These are phyloP conservation scores for Anarrhichthys ocellatus DNA, from an alignment of 2,113 vertebrate species.

Conservation along the genomic window DNA sequence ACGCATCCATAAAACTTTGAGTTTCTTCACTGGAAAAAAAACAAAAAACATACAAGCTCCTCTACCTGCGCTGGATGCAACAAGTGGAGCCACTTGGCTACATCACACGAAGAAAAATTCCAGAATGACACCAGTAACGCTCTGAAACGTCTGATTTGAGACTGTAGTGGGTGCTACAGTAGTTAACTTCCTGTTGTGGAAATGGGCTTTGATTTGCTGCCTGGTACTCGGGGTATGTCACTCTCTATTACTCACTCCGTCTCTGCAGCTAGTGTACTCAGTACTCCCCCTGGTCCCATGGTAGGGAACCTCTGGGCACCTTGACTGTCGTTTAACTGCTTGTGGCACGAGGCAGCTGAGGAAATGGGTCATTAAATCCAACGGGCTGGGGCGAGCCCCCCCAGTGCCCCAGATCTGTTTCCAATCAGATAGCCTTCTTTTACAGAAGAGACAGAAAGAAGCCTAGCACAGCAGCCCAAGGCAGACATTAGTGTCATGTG, in stretches of 20 bases:
- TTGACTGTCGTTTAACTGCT: slow-evolving; percentile 86
- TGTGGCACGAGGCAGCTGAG: slow-evolving; percentile 83
- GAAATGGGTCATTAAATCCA: slow-evolving; percentile 88
- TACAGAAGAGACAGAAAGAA: slow-evolving; percentile 69
- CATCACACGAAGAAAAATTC: slow-evolving; percentile 7
- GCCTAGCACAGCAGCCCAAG: slow-evolving; percentile 57
- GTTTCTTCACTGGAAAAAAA: background rate
- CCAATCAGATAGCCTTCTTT: slow-evolving; percentile 86
- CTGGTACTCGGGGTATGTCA: slow-evolving; percentile 63
- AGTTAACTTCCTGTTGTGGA: slow-evolving; percentile 75
- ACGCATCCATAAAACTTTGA: background rate
- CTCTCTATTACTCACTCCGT: slow-evolving; percentile 74
- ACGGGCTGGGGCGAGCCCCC: slow-evolving; percentile 81
- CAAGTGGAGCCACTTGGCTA: slow-evolving; percentile 1
- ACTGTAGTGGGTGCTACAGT: slow-evolving; percentile 48
- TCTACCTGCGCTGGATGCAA: background rate
- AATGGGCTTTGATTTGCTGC: slow-evolving; percentile 75
- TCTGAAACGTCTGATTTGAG: slow-evolving; percentile 55
- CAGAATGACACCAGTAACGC: slow-evolving; percentile 38
- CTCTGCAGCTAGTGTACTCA: slow-evolving; percentile 57
- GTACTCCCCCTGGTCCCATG: slow-evolving; percentile 59
- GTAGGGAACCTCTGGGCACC: slow-evolving; percentile 83
- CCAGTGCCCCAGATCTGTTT: slow-evolving; percentile 85
- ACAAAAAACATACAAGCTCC: background rate
- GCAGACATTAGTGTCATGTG: slow-evolving; percentile 66